These are phyloP conservation scores for Ephestia elutella DNA, from an alignment of 1,140 invertebrate species.

Conservation along the genomic window DNA sequence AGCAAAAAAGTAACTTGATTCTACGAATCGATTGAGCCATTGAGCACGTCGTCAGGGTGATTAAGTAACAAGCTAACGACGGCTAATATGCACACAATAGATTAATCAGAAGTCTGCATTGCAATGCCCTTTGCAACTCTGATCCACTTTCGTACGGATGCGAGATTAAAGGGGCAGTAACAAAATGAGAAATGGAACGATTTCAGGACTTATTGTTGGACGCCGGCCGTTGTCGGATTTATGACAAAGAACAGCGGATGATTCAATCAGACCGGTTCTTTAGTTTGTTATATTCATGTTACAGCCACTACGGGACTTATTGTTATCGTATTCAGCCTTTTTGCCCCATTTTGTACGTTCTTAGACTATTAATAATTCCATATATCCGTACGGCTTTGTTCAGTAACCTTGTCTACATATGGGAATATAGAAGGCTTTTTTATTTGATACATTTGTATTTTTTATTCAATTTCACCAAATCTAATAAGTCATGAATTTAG, in stretches of 20 bases:
- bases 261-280: conserved; percentile 71
- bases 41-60: neutral
- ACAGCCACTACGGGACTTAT: conserved; percentile 54
- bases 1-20: neutral
- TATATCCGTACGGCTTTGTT: conserved; percentile 18
- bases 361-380: conserved; percentile 1
- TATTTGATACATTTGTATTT: neutral
- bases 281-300: conserved; percentile 71
- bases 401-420: neutral
- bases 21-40: neutral
- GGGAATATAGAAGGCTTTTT: neutral
- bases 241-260: conserved; percentile 73
- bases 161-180: conserved; percentile 73
- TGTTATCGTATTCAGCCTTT: conserved; percentile 52
- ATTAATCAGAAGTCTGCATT: conserved; percentile 69
- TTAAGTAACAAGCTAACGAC: conserved; percentile 18
- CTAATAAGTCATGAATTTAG: too few species aligned
- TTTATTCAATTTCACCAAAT: too few species aligned
- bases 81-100: conserved; percentile 45
- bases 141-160: conserved; percentile 73
- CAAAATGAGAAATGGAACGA: conserved; percentile 74
- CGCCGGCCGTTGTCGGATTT: conserved; percentile 68
- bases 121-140: conserved; percentile 67
- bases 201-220: conserved; percentile 71
- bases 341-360: conserved; percentile 40